These are phyloP conservation scores for Pangasius larnaudii DNA, from an alignment of 2,797 vertebrate species.

Conservation along the genomic window DNA sequence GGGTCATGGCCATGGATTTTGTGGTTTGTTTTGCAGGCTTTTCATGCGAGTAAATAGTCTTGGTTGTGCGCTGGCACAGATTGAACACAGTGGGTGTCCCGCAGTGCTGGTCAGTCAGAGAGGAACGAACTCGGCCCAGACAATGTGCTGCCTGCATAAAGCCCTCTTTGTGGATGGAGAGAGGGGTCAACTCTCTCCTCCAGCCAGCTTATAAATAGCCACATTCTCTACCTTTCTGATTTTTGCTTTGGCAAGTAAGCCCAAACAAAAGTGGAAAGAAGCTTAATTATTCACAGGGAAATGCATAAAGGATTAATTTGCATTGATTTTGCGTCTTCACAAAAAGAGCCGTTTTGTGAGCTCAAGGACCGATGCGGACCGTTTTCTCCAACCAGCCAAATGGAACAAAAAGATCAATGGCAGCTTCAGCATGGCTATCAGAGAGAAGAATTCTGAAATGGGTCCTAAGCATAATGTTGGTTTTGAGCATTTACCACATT, in stretches of 20 bases:
- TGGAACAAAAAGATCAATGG: constrained; percentile 76
- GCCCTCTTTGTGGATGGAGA: constrained; percentile 76
- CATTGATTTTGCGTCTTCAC: constrained; percentile 78
- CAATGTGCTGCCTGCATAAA: constrained; percentile 76
- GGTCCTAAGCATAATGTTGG: constrained; percentile 71
- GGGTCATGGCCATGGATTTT: constrained; percentile 64
- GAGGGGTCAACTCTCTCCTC: constrained; percentile 78
- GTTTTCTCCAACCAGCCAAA: constrained; percentile 68
- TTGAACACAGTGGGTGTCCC: constrained; percentile 73
- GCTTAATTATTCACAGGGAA: constrained; percentile 79
- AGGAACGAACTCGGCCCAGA: constrained; percentile 73
- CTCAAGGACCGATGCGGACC: constrained; percentile 61
- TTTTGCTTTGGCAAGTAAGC: constrained; percentile 74
- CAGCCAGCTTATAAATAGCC: constrained; percentile 75
- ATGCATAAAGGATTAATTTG: constrained; percentile 84
- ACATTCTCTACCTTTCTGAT: constrained; percentile 81
- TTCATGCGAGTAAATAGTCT: constrained; percentile 68
- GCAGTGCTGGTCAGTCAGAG: constrained; percentile 79
- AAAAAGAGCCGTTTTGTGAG: constrained; percentile 75
- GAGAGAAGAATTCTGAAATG: constrained; percentile 68
- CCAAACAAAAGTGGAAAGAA: constrained; percentile 78
- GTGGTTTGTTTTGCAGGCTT: constrained; percentile 63
- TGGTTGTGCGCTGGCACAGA: constrained; percentile 71
- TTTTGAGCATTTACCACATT: constrained; percentile 75
- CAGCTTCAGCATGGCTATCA: constrained; percentile 71